Base-by-base conservation (phyloP, 2,888 invertebrate genomes). In the Halocaridina rubra region DNA sequence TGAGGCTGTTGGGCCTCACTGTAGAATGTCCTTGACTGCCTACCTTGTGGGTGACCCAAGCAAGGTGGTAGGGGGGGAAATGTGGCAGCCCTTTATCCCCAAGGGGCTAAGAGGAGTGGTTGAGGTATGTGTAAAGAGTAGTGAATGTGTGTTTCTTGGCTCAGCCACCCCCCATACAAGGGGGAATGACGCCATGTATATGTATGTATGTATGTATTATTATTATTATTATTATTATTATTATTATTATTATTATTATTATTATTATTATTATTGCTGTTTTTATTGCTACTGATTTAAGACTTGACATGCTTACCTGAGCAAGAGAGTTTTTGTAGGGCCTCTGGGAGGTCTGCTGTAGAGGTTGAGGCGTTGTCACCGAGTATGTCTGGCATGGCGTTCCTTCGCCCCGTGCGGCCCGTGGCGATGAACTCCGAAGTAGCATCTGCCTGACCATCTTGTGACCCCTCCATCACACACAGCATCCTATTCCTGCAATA, bases 321-420 rank as follows among this genome's bases (percentile, higher is more conserved):
- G 74, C 94, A 94, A 80, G 92, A 92, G 79, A 96, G 93, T 87
- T 94, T 94, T 90, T 95, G 94, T 90, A 97, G 92, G 89, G 94
- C 93, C 82, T 94, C 93, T 3, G 96, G 95, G 89, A 97, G 92
- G 90, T 96, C 95, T 8, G 95, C 95, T 2, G 95, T 95, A 85
- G 94, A 93, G 88, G 94, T 93, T 84, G 94, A 93, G 39, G 94
- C 94, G 89, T 95, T 94, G 89, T 94, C 94, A 77, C 95, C 94
- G 89, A 94, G 92, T 89, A 97, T 96, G 91, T 97, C 95, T 0
- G 96, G 95, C 92, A 97, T 92, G 72, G 97, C 97, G 92, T 97
- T 97, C 89, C 97, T 92, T 80, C 97, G 93, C 22, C 97, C 97
- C 39, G 96, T 96, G 88, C 97, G 93, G 3, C 96, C 96, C 0